Percentiles rank a stretch among this genome's conserved stretches.
phyloP scores from a whole-genome alignment of 2,797 vertebrate genomes.

The Microctenopoma lineatum region DNA sequence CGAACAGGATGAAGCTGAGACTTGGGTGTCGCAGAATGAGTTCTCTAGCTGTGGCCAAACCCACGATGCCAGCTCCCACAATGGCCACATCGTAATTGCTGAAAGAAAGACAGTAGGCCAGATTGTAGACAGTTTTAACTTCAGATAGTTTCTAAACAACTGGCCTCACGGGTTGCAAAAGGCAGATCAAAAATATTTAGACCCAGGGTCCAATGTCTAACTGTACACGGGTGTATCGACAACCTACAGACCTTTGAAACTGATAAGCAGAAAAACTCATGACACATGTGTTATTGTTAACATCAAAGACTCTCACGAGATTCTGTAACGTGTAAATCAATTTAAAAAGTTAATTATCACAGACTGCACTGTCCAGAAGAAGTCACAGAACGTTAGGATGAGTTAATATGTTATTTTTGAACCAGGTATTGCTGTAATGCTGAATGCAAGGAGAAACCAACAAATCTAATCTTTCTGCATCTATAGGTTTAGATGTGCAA shows the following conservation, averaged over 20 bases:
- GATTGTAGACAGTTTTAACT: neutral
- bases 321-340: neutral
- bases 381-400: neutral
- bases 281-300: neutral
- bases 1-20: constrained; percentile 89
- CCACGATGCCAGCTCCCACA: constrained; percentile 93
- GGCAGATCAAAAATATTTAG: constrained; percentile 6
- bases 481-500: neutral
- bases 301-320: neutral
- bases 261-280: neutral
- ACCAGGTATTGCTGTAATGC: neutral
- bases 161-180: neutral
- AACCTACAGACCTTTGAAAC: constrained; percentile 49
- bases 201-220: constrained; percentile 57
- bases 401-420: constrained; percentile 28
- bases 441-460: neutral
- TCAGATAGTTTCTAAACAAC: neutral
- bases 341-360: neutral
- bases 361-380: neutral
- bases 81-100: constrained; percentile 88
- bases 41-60: constrained; percentile 90
- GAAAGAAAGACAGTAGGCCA: constrained; percentile 34
- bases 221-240: neutral
- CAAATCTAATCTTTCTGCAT: neutral
- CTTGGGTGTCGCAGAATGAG: constrained; percentile 87